phyloP scores from a whole-genome alignment of 2,113 vertebrate genomes.

The Vicugna pacos region DNA sequence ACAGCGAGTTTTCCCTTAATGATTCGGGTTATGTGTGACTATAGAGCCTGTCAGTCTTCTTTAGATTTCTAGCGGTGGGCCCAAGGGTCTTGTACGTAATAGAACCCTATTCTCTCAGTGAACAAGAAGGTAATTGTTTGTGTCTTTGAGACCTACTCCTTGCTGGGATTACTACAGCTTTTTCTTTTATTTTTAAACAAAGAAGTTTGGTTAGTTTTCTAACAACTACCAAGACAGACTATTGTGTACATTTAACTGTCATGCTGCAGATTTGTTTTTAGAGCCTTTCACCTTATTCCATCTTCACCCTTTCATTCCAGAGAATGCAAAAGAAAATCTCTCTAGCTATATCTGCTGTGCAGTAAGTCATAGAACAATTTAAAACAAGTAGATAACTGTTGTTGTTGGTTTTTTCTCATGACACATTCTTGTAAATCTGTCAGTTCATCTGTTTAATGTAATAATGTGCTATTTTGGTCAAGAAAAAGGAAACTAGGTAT shows the following conservation, averaged over 20 bases:
- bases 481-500: slow-evolving; percentile 15
- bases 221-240: not conserved
- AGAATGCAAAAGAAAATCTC: slow-evolving; percentile 29
- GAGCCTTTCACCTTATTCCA: not conserved
- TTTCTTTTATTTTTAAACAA: slow-evolving; percentile 46
- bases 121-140: not conserved
- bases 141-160: not conserved
- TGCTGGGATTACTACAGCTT: not conserved
- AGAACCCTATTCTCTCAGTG: not conserved
- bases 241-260: not conserved
- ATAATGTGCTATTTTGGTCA: not conserved
- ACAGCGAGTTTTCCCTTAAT: not conserved
- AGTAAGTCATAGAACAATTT: slow-evolving; percentile 25
- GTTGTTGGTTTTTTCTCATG: not conserved
- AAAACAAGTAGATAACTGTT: not conserved
- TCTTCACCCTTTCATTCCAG: slow-evolving; percentile 13
- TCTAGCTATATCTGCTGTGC: not conserved
- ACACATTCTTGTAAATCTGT: not conserved
- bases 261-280: not conserved
- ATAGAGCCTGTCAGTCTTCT: not conserved
- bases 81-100: not conserved
- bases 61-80: not conserved
- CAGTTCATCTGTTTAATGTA: not conserved
- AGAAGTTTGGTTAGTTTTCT: slow-evolving; percentile 19
- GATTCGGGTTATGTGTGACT: not conserved